Conservation (phyloP, 2,113 vertebrate species). For the Hippolais icterina region DNA sequence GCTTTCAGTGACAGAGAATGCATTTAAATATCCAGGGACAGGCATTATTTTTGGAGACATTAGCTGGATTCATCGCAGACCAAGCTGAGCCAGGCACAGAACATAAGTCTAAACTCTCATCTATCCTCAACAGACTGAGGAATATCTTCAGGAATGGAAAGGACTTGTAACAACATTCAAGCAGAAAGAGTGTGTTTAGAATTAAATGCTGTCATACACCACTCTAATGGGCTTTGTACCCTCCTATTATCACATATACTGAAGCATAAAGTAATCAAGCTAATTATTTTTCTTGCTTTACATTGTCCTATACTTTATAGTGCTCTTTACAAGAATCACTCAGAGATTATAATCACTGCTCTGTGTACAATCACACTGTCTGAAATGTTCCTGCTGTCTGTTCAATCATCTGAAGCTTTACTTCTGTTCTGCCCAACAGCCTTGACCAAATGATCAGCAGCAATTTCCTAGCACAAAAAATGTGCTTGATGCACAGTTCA, state of each 20-base stretch:
- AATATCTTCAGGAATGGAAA: background rate
- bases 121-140: background rate
- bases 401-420: background rate
- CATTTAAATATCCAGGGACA: background rate
- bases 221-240: background rate
- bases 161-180: background rate
- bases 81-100: background rate
- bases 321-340: background rate
- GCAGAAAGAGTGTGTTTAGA: background rate
- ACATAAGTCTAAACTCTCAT: background rate
- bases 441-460: background rate
- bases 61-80: background rate
- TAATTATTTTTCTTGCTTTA: constrained; percentile 15
- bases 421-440: background rate
- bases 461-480: background rate
- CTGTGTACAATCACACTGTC: background rate
- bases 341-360: background rate
- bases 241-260: background rate
- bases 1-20: background rate
- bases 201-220: background rate
- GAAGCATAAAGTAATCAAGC: background rate
- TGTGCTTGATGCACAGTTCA: background rate
- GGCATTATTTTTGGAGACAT: background rate
- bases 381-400: background rate
- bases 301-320: background rate